Conservation (phyloP, 2,113 vertebrate species). For the Heterocephalus glaber region DNA sequence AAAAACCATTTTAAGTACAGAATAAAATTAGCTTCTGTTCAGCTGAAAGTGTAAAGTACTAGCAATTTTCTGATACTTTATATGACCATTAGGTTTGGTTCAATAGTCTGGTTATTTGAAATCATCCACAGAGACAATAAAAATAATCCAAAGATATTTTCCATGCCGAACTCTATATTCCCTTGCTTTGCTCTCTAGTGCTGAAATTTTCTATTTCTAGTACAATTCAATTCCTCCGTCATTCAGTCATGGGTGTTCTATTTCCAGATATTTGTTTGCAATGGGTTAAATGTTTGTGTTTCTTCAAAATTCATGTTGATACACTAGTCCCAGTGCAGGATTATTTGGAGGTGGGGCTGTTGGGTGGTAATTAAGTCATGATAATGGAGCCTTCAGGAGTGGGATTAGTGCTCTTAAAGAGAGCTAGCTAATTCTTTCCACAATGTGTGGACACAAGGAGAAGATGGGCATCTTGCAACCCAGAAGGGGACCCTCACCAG, state of each 20-base stretch:
- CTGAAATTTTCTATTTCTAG: background rate
- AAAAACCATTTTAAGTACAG: background rate
- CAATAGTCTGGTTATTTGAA: background rate
- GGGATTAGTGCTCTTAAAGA: background rate
- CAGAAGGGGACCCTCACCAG: background rate
- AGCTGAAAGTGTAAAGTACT: background rate
- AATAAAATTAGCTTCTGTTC: background rate
- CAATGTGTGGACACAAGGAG: background rate
- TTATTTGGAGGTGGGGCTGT: background rate
- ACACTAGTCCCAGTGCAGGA: background rate
- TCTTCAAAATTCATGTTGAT: background rate
- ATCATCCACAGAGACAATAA: background rate
- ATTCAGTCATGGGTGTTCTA: background rate
- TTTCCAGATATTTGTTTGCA: background rate
- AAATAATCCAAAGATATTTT: background rate
- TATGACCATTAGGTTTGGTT: background rate
- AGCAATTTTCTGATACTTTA: background rate
- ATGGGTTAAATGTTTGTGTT: background rate
- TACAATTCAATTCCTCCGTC: background rate
- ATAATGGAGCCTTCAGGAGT: background rate
- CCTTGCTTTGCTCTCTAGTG: background rate
- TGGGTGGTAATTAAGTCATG: background rate
- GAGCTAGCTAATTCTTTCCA: background rate
- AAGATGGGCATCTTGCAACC: background rate
- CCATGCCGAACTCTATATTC: background rate